Conservation (phyloP, 2,113 vertebrate species). For the Bostrychus sinensis region DNA sequence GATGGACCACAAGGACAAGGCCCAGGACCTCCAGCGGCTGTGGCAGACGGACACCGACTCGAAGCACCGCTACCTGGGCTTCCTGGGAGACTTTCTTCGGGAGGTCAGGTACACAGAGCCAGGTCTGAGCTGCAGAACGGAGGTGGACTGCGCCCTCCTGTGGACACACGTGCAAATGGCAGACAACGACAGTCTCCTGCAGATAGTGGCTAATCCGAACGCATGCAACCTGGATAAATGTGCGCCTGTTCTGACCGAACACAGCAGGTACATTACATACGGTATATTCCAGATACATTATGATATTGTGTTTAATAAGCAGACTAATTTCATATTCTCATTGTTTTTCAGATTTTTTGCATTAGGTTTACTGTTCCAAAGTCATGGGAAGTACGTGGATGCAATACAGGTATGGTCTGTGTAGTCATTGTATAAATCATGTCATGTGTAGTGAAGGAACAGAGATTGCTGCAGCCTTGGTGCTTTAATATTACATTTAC, state of each 20-base stretch:
- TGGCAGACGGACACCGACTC: conserved; percentile 43
- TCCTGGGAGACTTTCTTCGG: conserved; percentile 65
- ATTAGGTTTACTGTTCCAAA: conserved; percentile 69
- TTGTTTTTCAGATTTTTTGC: conserved; percentile 62
- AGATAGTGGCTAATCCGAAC: conserved; percentile 53
- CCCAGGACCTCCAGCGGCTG: conserved; percentile 55
- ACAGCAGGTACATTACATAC: conserved; percentile 59
- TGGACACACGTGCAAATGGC: conserved; percentile 61
- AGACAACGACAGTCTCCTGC: conserved; percentile 47
- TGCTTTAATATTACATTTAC: too few species aligned
- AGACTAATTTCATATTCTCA: background rate
- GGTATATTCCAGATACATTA: background rate
- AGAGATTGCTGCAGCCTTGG: too few species aligned
- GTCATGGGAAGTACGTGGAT: conserved; percentile 50
- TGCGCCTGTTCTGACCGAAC: conserved; percentile 53
- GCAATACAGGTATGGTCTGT: conserved; percentile 65
- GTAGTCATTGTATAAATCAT: too few species aligned
- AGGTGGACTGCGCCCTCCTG: conserved; percentile 73
- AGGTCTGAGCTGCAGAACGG: conserved; percentile 26
- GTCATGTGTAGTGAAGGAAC: too few species aligned
- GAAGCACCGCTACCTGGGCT: conserved; percentile 61
- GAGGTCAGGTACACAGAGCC: conserved; percentile 22
- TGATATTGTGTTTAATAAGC: background rate
- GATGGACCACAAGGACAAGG: conserved; percentile 38
- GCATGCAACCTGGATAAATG: conserved; percentile 60